Evolutionary conservation across 1,140 invertebrate species (phyloP), one percentile per base, ranked within the genome.

Genomic region (Bombus sylvicola): DNA sequence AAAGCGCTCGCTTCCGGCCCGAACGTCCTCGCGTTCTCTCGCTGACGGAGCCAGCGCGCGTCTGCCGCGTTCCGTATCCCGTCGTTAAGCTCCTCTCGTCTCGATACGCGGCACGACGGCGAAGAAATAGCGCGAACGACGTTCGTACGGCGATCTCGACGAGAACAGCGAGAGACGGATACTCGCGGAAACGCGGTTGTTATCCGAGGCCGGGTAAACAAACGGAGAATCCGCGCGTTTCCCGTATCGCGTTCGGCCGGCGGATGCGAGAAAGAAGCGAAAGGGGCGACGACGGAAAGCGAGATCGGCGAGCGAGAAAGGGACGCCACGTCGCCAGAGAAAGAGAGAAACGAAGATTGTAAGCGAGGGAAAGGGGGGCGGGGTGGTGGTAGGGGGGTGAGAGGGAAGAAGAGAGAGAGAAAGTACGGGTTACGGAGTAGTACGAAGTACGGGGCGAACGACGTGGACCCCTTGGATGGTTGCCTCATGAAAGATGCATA

Each of bases 401-500:
- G 59, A 53, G 66, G 62, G 34, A 66, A 18, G 77, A 69, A 59
- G 66, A 79, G 64, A 77, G 59, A 59, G 43, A 12, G 79, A 78
- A 77, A 83, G 84, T 89, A 90, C 88, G 91, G 68, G 68, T 79
- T 81, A 76, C 87, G 85, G 83, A 92, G 88, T 72, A 64, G 66
- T 78, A 88, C 76, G 89, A 80, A 71, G 82, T 85, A 88, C 85
- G 88, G 83, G 79, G 89, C 90, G 91, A 90, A 93, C 92, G 89
- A 90, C 80, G 92, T 91, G 93, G 94, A 95, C 94, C 95, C 95
- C 94, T 95, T 95, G 93, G 94, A 95, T 94, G 92, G 92, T 90
- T 92, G 93, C 92, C 94, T 95, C 94, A 95, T 95, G 95, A 95
- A 95, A 95, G 94, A 95, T 95, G 95, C 94, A 95, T 95, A 95